phyloP scores from a whole-genome alignment of 2,888 invertebrate species.

The Tillus elongatus region DNA sequence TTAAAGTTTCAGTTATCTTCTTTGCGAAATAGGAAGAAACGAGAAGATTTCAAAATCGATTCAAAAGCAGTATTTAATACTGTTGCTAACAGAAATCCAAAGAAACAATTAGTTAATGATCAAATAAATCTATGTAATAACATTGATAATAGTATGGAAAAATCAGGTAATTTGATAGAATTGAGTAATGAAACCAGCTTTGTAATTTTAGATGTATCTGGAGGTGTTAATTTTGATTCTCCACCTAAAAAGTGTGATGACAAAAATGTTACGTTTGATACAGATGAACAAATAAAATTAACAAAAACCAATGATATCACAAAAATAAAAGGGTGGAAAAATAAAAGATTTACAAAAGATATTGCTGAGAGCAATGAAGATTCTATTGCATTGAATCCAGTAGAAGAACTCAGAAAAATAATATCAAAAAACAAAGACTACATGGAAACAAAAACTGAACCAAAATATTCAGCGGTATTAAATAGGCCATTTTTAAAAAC shows the following conservation, averaged over 20 bases:
- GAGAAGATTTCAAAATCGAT: conserved; percentile 3
- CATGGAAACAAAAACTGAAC: conserved; percentile 7
- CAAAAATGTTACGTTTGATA: conserved; percentile 32
- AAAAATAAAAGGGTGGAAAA: conserved; percentile 39
- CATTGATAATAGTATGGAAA: not conserved
- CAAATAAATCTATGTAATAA: not conserved
- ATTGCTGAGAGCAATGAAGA: not conserved
- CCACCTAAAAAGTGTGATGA: conserved; percentile 34
- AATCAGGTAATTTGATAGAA: conserved; percentile 13
- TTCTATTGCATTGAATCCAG: conserved; percentile 8
- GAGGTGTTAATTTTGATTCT: conserved; percentile 22
- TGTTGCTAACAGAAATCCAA: not conserved
- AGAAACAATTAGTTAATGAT: not conserved
- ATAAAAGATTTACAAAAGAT: conserved; percentile 22
- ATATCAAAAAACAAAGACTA: conserved; percentile 20
- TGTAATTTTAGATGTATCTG: conserved; percentile 25
- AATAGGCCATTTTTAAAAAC: conserved; percentile 4
- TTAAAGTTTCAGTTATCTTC: conserved; percentile 27
- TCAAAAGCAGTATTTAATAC: not conserved
- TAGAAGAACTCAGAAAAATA: conserved; percentile 23
- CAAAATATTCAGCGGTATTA: too few species aligned
- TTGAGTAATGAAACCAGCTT: conserved; percentile 21
- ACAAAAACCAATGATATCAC: conserved; percentile 38
- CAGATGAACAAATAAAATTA: conserved; percentile 23
- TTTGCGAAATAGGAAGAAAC: conserved; percentile 27